phyloP scores from a whole-genome alignment of 2,113 vertebrate genomes.

The Tamias sibiricus region DNA sequence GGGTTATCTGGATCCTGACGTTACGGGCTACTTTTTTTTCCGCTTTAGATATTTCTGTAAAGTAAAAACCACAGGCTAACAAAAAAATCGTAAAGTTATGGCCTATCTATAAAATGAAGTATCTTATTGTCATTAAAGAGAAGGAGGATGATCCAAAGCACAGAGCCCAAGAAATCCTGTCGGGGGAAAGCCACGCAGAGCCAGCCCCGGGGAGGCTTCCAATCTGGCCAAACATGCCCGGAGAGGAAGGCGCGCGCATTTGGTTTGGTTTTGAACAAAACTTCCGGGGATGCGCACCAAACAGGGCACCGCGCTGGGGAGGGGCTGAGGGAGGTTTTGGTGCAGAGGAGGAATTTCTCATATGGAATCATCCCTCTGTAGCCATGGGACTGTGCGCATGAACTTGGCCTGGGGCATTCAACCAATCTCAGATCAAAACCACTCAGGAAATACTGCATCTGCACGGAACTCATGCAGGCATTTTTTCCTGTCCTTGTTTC shows the following conservation, averaged over 20 bases:
- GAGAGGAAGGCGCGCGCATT: not conserved
- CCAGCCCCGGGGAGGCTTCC: not conserved
- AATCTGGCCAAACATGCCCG: fast-evolving
- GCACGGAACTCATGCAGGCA: not conserved
- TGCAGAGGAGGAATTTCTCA: not conserved
- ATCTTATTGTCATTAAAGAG: not conserved
- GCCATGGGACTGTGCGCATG: fast-evolving
- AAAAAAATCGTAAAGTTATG: not conserved
- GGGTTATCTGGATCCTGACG: slow-evolving; percentile 33
- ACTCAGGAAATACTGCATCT: not conserved
- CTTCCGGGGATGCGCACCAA: not conserved
- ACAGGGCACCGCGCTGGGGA: not conserved
- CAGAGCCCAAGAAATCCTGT: fast-evolving
- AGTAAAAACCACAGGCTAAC: not conserved
- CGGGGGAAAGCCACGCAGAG: too few species aligned
- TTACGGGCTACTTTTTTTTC: slow-evolving; percentile 11
- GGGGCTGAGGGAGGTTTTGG: not conserved
- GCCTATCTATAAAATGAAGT: not conserved
- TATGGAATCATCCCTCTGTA: not conserved
- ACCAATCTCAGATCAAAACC: not conserved
- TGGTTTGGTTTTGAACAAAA: not conserved
- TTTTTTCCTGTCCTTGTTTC: not conserved
- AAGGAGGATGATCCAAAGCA: not conserved
- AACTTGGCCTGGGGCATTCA: not conserved
- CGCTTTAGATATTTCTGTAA: not conserved